Base-by-base conservation (phyloP, 2,797 vertebrate species). In the Hyperoplus immaculatus region DNA sequence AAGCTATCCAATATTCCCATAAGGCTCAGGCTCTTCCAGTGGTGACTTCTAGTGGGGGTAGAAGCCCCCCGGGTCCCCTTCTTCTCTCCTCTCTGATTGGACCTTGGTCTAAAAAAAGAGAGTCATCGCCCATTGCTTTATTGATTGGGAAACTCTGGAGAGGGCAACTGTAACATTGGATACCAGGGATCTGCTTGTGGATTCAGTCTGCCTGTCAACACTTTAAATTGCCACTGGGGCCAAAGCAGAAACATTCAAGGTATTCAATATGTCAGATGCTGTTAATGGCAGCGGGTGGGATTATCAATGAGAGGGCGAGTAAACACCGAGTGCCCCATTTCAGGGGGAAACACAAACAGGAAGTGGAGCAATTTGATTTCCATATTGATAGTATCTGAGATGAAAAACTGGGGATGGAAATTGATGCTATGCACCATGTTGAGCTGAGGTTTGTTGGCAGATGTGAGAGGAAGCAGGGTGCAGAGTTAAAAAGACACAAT, bases 111-210 rank as follows among this genome's bases (percentile, higher is more conserved):
- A 75, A 92, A 90, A 90, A 90, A 92, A 88, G 89, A 90, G 85
- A 79, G 46, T 77, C 47, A 46, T 78, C 75, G 88, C 82, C 81
- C 77, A 82, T 89, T 90, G 80, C 89, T 86, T 79, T 86, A 95
- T 95, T 84, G 94, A 95, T 94, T 82, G 15, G 43, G 63, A 85
- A 77, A 60, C 92, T 83, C 79, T 55, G 59, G 82, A 85, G 91
- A 90, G 66, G 68, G 64, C 51, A 63, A 70, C 79, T 85, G 78
- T 88, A 88, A 88, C 80, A 87, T 77, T 36, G 77, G 88, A 94
- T 83, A 85, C 88, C 78, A 49, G 61, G 72, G 78, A 91, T 92
- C 77, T 85, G 88, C 77, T 87, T 61, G 78, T 90, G 87, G 81
- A 85, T 82, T 70, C 78, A 88, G 82, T 91, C 84, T 91, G 78